Evolutionary conservation across 1,140 invertebrate species (phyloP), one percentile per base, ranked within the genome.

Genomic region (Goniozus legneri): DNA sequence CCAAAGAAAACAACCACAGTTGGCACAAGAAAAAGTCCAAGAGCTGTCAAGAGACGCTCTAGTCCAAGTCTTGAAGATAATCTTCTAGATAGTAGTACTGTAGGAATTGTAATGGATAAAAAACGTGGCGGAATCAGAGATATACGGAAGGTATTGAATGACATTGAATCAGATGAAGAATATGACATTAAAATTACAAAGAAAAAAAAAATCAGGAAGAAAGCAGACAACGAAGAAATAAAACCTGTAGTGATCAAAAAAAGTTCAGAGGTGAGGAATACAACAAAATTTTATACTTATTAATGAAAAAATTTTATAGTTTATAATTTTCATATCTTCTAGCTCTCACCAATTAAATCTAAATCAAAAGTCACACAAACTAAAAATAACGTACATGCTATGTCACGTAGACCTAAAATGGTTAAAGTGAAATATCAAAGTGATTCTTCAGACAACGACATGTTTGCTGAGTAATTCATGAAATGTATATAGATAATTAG

Each of bases 151-250:
- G 50, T 60, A 32, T 39, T 76, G 18, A 43, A 62, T 3, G 53
- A 59, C 22, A 58, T 72, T 41, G 63, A 59, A 63, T 50, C 67
- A 61, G 72, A 75, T 3, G 62, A 58, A 14, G 71, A 74, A 38
- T 75, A 70, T 44, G 69, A 70, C 43, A 60, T 76, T 44, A 62
- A 65, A 43, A 73, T 76, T 38, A 44, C 52, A 33, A 75, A 67
- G 32, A 74, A 73, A 44, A 50, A 38, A 10, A 65, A 58, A 34
- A 31, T 47, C 30, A 52, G 36, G 4, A 16, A 16, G 7, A 13
- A 1, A 34, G 35, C 45, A 13, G 18, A 32, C 8, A 36, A 37
- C 16, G 6, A 47, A 22, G 8, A 21, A n/a, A n/a, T n/a, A n/a
- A n/a, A n/a, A n/a, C n/a, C 12, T 35, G 30, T 44, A 27, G 57